Evolutionary conservation across 2,888 invertebrate genomes (phyloP), one percentile per base, ranked within the genome.

Genomic region (Polietes domitor): DNA sequence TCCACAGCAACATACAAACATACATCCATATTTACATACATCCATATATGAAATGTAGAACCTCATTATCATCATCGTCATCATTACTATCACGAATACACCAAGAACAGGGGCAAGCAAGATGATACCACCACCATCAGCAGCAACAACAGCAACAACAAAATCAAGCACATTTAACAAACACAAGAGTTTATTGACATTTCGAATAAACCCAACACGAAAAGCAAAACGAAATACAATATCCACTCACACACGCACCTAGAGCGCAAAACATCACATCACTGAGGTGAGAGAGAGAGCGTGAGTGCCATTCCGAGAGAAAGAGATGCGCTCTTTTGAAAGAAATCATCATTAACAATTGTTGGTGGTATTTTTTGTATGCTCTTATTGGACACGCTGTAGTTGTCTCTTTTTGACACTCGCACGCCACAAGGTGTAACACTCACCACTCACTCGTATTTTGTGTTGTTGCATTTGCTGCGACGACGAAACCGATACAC

Each of bases 131-230:
- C 12, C 73, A 76, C 21, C 61, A 74, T 21, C 47, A 72, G 12
- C 77, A 73, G 12, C 61, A 65, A 68, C 58, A 80, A 77, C 41
- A 73, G 73, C 55, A 72, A 77, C 21, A 77, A 43, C 19, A 74
- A 72, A 47, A 78, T 61, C 32, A 28, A 65, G 50, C 74, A 73
- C 83, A 83, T 58, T 58, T 58, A 26, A 77, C 79, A 76, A 74
- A 83, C 80, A 77, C 58, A 81, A 78, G 83, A 84, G 83, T 84
- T 84, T 84, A 84, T 84, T 84, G 83, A 84, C 83, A 84, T 84
- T 80, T 84, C 65, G 76, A 80, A 84, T 43, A 55, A 72, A 77
- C 74, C 77, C 37, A 73, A 53, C 12, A 61, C 21, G 7, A 41
- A 61, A 41, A 65, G 43, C 19, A 75, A 53, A 41, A 47, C 19